Conservation (phyloP, 2,113 vertebrate species). For the Xiphophorus maculatus region DNA sequence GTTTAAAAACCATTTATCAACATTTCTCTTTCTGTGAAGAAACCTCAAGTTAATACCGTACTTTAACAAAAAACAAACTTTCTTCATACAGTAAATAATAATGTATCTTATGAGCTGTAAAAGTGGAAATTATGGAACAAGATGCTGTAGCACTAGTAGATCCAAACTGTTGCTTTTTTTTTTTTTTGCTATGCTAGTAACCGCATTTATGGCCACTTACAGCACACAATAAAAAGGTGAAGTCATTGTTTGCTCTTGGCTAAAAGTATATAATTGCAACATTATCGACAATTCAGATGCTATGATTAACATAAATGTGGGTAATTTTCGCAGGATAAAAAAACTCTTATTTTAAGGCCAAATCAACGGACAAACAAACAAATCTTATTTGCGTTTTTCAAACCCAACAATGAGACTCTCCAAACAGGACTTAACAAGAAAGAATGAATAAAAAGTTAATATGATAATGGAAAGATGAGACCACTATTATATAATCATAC, state of each 20-base stretch:
- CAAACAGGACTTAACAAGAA: conserved; percentile 2
- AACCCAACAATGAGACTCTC: background rate
- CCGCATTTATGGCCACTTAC: conserved; percentile 65
- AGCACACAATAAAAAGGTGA: conserved; percentile 57
- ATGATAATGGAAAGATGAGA: conserved; percentile 3
- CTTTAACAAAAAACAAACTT: conserved; percentile 19
- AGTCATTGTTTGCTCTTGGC: conserved; percentile 52
- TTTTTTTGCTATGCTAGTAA: conserved; percentile 42
- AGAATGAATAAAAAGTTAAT: background rate
- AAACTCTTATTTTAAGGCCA: background rate
- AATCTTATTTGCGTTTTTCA: background rate
- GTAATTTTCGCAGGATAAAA: conserved; percentile 10
- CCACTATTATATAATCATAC: conserved; percentile 34
- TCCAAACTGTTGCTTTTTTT: conserved; percentile 5
- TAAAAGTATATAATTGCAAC: conserved; percentile 59
- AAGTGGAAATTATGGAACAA: conserved; percentile 25
- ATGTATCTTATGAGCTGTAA: no score
- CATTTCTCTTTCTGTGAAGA: conserved; percentile 50
- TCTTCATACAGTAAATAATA: background rate
- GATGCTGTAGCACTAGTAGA: background rate
- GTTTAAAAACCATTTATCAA: background rate
- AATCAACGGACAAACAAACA: background rate
- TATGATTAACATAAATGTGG: conserved; percentile 27
- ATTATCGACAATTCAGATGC: conserved; percentile 31
- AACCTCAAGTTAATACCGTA: conserved; percentile 14